Conservation (phyloP, 2,113 vertebrate species). For the Lagopus muta region DNA sequence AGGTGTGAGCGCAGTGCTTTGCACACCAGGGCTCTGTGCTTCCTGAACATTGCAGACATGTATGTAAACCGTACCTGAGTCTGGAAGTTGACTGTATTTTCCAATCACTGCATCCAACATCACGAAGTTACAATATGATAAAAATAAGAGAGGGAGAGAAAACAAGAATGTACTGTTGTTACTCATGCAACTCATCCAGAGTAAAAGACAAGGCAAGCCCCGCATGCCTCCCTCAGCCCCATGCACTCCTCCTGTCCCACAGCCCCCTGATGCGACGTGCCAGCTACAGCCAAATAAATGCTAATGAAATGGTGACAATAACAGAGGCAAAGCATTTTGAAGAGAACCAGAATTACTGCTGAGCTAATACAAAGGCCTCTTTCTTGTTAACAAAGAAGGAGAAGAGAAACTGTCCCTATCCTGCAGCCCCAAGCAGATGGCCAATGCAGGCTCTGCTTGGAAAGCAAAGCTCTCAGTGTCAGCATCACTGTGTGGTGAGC, state of each 20-base stretch:
- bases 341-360: constrained; percentile 13
- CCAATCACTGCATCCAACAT: constrained; percentile 88
- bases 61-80: constrained; percentile 84
- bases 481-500: background rate
- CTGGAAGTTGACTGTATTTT: constrained; percentile 95
- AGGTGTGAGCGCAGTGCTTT: rapidly evolving
- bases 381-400: background rate
- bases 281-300: background rate
- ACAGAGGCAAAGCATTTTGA: background rate
- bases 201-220: background rate
- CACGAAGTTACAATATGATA: background rate
- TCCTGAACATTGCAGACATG: rapidly evolving
- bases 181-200: background rate
- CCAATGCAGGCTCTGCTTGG: background rate
- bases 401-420: background rate
- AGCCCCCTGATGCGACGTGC: background rate
- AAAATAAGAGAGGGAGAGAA: background rate
- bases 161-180: background rate
- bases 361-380: constrained; percentile 47
- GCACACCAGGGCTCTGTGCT: background rate
- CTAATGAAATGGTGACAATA: constrained; percentile 25
- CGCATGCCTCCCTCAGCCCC: background rate
- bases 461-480: background rate
- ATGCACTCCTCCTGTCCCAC: background rate
- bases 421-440: background rate